These are phyloP conservation scores for Rhinoderma darwinii DNA, from an alignment of 2,113 vertebrate species.

Conservation along the genomic window DNA sequence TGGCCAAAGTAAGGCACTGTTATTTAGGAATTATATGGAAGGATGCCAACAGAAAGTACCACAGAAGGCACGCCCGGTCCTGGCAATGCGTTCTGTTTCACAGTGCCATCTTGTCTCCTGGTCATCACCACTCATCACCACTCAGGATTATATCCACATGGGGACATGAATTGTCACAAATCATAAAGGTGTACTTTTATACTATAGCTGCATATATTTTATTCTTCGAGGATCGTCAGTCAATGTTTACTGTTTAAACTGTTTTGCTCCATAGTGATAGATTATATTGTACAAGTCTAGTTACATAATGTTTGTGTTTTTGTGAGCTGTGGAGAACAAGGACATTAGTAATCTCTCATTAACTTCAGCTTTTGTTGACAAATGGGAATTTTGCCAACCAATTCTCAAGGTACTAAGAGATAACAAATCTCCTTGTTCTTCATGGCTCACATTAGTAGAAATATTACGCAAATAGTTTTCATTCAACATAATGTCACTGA, in stretches of 20 bases:
- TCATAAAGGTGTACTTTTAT: neutral
- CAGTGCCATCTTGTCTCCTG: no score
- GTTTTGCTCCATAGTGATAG: neutral
- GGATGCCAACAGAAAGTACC: no score
- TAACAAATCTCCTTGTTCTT: neutral
- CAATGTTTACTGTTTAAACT: neutral
- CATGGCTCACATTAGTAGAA: neutral
- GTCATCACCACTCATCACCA: no score
- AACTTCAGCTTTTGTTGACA: neutral
- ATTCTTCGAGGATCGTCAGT: neutral
- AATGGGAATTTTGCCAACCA: constrained; percentile 1
- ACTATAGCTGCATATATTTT: neutral
- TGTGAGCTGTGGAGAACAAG: neutral
- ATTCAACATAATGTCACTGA: neutral
- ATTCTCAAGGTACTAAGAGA: neutral
- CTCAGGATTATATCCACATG: neutral
- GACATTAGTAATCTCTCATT: neutral
- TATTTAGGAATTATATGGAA: no score
- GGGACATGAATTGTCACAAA: neutral
- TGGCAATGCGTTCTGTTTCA: no score
- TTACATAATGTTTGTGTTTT: neutral
- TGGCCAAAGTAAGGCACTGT: no score
- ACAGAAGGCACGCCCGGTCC: no score
- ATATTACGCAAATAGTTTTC: neutral
- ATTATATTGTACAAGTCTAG: neutral